Evolutionary conservation across 2,113 vertebrate species (phyloP).

Genomic region (Colaptes auratus): DNA sequence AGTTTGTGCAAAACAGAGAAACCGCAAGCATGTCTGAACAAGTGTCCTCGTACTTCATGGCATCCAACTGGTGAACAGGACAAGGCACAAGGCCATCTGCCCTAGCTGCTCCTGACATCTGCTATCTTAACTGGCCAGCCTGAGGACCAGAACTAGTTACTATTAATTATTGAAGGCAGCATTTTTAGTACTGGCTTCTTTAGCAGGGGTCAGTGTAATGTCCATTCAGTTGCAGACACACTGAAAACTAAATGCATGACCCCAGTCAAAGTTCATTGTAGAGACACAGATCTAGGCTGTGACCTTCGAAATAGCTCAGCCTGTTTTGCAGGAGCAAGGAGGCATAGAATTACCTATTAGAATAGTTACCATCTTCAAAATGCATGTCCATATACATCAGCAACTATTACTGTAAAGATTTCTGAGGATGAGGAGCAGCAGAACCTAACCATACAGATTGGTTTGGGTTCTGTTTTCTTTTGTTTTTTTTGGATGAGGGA

Average conservation of each 20-base stretch:
- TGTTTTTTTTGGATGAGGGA: not conserved
- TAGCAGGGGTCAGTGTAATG: slow-evolving; percentile 22
- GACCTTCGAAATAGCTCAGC: slow-evolving; percentile 43
- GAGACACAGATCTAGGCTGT: slow-evolving; percentile 10
- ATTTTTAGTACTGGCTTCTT: not conserved
- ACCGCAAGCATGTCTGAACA: not conserved
- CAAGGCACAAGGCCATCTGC: slow-evolving; percentile 57
- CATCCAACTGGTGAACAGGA: not conserved
- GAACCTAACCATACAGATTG: not conserved
- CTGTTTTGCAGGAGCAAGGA: not conserved
- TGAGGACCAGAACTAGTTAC: not conserved
- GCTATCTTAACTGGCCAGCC: slow-evolving; percentile 10
- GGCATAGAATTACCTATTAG: not conserved
- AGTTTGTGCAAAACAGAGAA: not conserved
- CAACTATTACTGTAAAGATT: not conserved
- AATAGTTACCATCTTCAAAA: not conserved
- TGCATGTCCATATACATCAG: not conserved
- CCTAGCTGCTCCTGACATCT: slow-evolving; percentile 57
- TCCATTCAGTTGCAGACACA: slow-evolving; percentile 8
- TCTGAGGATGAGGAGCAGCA: not conserved
- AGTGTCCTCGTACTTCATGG: not conserved
- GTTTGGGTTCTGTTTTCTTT: not conserved
- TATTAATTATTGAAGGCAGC: slow-evolving; percentile 14
- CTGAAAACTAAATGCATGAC: slow-evolving; percentile 55
- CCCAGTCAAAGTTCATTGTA: slow-evolving; percentile 61